Conservation (phyloP, 2,888 invertebrate genomes). For the Andrena camellia region DNA sequence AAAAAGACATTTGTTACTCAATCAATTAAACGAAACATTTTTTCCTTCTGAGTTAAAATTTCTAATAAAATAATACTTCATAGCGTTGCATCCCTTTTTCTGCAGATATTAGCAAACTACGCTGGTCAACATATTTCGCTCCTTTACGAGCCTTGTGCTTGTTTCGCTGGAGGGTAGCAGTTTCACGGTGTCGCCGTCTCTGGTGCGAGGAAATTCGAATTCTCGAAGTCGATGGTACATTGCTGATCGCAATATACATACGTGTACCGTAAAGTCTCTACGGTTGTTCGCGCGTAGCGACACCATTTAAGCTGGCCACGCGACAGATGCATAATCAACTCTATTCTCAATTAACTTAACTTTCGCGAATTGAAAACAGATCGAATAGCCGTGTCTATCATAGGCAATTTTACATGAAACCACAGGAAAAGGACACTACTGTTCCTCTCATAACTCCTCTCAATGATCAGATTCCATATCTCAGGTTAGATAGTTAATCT, state of each 20-base stretch:
- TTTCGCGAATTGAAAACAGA: slow-evolving; percentile 24
- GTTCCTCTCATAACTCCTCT: not conserved
- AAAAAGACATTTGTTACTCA: not conserved
- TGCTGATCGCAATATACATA: not conserved
- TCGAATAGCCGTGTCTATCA: slow-evolving; percentile 3
- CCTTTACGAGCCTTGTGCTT: not conserved
- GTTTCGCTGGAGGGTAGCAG: not conserved
- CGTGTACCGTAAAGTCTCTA: slow-evolving; percentile 12
- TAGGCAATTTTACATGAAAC: no score
- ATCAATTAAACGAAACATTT: not conserved
- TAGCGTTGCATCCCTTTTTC: not conserved
- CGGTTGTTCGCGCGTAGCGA: slow-evolving; percentile 7
- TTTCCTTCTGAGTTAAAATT: not conserved
- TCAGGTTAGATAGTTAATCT: not conserved
- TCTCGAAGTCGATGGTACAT: not conserved
- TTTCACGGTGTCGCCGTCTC: not conserved
- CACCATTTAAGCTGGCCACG: not conserved
- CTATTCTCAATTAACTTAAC: not conserved
- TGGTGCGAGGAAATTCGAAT: not conserved
- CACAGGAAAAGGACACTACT: not conserved
- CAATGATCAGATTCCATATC: not conserved
- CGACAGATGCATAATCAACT: not conserved
- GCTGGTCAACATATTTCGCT: not conserved
- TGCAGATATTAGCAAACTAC: not conserved
- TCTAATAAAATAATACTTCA: not conserved